A percentile compares a stretch with the other conserved stretches of the same genome.
Evolutionary conservation across 2,113 vertebrate species (phyloP).

Genomic region (Platichthys flesus): DNA sequence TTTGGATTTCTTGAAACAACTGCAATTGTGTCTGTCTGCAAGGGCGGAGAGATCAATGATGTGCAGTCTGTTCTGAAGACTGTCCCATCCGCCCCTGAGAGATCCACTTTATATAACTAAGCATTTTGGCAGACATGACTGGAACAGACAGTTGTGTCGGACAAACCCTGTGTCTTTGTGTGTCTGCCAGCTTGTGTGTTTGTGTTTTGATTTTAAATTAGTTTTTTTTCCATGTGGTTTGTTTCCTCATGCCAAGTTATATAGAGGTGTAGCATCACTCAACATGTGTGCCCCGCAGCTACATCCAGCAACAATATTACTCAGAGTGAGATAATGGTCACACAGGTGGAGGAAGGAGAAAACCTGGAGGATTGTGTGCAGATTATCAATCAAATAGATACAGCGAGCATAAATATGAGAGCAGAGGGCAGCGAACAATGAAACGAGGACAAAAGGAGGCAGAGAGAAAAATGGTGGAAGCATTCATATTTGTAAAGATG

Average conservation of each 20-base stretch:
- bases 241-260: conserved; percentile 11
- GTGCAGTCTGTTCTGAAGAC: conserved; percentile 41
- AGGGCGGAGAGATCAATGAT: conserved; percentile 44
- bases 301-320: conserved; percentile 23
- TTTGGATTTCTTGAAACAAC: conserved; percentile 22
- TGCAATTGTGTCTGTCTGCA: conserved; percentile 38
- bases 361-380: background rate
- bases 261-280: conserved; percentile 22
- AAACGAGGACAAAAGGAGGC: conserved; percentile 4
- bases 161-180: conserved; percentile 38
- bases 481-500: background rate
- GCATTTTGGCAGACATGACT: conserved; percentile 63
- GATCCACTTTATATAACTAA: conserved; percentile 64
- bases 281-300: conserved; percentile 14
- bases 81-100: conserved; percentile 49
- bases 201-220: background rate
- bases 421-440: conserved; percentile 13
- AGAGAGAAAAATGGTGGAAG: background rate
- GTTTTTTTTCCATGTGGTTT: background rate
- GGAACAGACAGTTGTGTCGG: conserved; percentile 60
- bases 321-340: conserved; percentile 30
- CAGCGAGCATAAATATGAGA: conserved; percentile 12
- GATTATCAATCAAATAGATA: conserved; percentile 36
- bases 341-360: conserved; percentile 29
- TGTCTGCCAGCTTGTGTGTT: conserved; percentile 9